Evolutionary conservation across 2,113 vertebrate genomes (phyloP).

Genomic region (Oophaga pumilio): DNA sequence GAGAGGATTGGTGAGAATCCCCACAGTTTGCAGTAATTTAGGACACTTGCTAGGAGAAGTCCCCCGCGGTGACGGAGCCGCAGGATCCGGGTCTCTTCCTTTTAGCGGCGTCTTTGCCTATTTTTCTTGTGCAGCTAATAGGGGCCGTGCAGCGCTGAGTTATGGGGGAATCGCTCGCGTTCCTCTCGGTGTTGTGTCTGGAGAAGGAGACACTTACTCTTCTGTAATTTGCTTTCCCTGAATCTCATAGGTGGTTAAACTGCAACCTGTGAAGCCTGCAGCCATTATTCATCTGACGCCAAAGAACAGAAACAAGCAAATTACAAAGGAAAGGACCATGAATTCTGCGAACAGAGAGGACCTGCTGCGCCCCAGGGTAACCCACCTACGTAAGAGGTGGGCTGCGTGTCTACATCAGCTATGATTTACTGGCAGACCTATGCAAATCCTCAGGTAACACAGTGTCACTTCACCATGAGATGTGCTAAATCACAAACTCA

Average conservation of each 20-base stretch:
- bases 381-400: background rate
- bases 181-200: constrained; percentile 14
- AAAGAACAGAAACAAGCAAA: constrained; percentile 10
- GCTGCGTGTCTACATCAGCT: too few species aligned
- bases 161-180: background rate
- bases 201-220: constrained; percentile 26
- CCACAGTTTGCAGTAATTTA: constrained; percentile 18
- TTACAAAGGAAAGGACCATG: background rate
- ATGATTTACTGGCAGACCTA: too few species aligned
- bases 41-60: constrained; percentile 12
- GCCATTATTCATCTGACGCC: constrained; percentile 21
- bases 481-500: too few species aligned
- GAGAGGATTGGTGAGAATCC: background rate
- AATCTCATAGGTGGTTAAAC: constrained; percentile 54
- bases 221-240: constrained; percentile 46
- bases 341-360: background rate
- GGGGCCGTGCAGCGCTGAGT: constrained; percentile 15
- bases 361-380: background rate
- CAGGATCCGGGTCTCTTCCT: background rate
- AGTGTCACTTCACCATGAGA: too few species aligned
- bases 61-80: background rate
- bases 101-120: background rate
- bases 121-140: constrained; percentile 53
- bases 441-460: too few species aligned
- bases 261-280: constrained; percentile 17